Evolutionary conservation across 2,797 vertebrate genomes (phyloP).

Genomic region (Hoplostethus atlanticus): DNA sequence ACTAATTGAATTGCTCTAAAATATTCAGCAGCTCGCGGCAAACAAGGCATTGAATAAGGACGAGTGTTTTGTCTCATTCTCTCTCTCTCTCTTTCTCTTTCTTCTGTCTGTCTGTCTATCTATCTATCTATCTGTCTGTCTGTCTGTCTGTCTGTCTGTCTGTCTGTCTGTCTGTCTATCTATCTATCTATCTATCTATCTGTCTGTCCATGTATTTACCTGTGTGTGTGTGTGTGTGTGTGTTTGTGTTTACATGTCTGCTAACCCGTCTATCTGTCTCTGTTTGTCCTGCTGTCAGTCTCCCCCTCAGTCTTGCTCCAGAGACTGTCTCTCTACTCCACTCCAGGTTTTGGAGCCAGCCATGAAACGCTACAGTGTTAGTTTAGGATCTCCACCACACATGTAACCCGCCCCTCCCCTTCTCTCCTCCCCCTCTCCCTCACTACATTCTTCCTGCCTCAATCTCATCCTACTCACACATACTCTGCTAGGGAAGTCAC

Average conservation of each 20-base stretch:
- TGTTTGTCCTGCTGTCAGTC: neutral
- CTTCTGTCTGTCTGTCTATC: neutral
- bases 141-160: neutral
- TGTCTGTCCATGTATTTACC: slow-evolving; percentile 27
- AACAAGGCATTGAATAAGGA: slow-evolving; percentile 42
- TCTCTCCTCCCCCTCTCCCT: slow-evolving; percentile 38
- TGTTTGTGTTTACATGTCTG: neutral
- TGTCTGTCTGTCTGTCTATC: slow-evolving; percentile 24
- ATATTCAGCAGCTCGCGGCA: slow-evolving; percentile 59
- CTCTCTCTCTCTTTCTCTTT: slow-evolving; percentile 12
- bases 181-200: slow-evolving; percentile 31
- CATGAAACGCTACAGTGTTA: slow-evolving; percentile 61
- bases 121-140: neutral
- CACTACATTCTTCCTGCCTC: slow-evolving; percentile 53
- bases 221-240: neutral
- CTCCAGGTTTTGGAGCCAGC: slow-evolving; percentile 73
- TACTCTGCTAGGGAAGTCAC: slow-evolving; percentile 20
- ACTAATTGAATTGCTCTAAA: slow-evolving; percentile 63
- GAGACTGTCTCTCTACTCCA: slow-evolving; percentile 49
- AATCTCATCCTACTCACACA: slow-evolving; percentile 51
- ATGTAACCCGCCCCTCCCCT: slow-evolving; percentile 50
- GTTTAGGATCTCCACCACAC: slow-evolving; percentile 74
- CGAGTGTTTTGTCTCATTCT: slow-evolving; percentile 25
- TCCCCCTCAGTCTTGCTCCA: slow-evolving; percentile 17
- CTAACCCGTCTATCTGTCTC: neutral